phyloP scores from a whole-genome alignment of 1,140 invertebrate species.

The Acromyrmex charruanus region DNA sequence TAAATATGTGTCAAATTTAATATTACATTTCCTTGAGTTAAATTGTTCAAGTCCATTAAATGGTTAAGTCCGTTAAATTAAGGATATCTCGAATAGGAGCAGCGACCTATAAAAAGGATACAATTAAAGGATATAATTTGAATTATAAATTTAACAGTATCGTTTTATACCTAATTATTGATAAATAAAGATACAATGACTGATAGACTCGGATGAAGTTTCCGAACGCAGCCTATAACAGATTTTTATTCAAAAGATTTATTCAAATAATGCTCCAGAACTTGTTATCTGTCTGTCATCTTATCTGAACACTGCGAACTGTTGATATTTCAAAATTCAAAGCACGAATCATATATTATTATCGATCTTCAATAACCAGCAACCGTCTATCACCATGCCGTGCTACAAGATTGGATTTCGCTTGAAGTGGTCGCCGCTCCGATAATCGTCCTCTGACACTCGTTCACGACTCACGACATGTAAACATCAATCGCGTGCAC shows the following conservation, averaged over 20 bases:
- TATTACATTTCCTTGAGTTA: too few species aligned
- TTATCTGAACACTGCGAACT: background rate
- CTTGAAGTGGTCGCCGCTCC: background rate
- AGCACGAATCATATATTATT: background rate
- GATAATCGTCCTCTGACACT: constrained; percentile 14
- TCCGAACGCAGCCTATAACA: too few species aligned
- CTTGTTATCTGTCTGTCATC: background rate
- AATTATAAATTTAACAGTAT: too few species aligned
- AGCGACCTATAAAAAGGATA: too few species aligned
- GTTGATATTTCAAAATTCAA: background rate
- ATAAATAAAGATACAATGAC: too few species aligned
- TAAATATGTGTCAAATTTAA: too few species aligned
- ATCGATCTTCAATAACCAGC: background rate
- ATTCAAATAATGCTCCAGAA: background rate
- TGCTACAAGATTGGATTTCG: background rate
- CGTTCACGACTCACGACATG: background rate
- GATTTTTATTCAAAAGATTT: background rate
- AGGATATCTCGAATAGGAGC: too few species aligned
- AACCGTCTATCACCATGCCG: background rate
- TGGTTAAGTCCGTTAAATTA: too few species aligned
- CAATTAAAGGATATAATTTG: too few species aligned
- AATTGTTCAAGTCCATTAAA: too few species aligned
- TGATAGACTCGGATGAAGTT: too few species aligned
- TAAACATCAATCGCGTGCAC: constrained; percentile 69
- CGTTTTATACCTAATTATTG: too few species aligned